Base-by-base conservation (phyloP, 1,140 invertebrate species). In the Apis cerana region DNA sequence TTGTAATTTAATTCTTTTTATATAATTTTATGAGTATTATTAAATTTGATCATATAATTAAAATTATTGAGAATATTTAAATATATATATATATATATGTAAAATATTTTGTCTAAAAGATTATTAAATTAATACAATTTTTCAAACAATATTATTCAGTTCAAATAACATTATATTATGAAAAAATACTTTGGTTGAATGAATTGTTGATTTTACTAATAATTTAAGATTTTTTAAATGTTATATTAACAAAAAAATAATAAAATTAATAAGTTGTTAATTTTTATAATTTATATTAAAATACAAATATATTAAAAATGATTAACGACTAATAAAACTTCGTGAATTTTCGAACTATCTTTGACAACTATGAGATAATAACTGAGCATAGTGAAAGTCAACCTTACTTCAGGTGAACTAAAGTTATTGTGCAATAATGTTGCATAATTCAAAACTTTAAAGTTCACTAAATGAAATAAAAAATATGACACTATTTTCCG, bases 321-420 rank as follows among this genome's bases (percentile, higher is more conserved):
- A 62, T 13, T 61, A 52, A 59, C 19, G 59, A 15, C 52, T 33
- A 23, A 67, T 61, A 59, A 62, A 65, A 65, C 13, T 48, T 33
- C n/a, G 71, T 43, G 67, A 72, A 61, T 82, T 83, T 79, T 71
- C 61, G 52, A 61, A 77, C 77, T 68, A 85, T 71, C 56, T 71
- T 79, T 85, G 77, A 88, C 84, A 88, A 82, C 67, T 80, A 86
- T 87, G 83, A 88, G 83, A 90, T 90, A 91, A 89, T 90, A 89
- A 91, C 81, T 81, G 85, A 87, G 84, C 77, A 67, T 84, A 87
- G 91, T 91, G 91, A 91, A 91, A 91, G 91, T 82, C 72, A 90
- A 88, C 85, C 85, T 81, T 85, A 83, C 80, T 81, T 67, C 82
- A 85, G 69, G 76, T 80, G 80, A 70, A 70, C 80, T 64, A 83